These are phyloP conservation scores for Altica lythri DNA, from an alignment of 2,888 invertebrate species.

Conservation along the genomic window DNA sequence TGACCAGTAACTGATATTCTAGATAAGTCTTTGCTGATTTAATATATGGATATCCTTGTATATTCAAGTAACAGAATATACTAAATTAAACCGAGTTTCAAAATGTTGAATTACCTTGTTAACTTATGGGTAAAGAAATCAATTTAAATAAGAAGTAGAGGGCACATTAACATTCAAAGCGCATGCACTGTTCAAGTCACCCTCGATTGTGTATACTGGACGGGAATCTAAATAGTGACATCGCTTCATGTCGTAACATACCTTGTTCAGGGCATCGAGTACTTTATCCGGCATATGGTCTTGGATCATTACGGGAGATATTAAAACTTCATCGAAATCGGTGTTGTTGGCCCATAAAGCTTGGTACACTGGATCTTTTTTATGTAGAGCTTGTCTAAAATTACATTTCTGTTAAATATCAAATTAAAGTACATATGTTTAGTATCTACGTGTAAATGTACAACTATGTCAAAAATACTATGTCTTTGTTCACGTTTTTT, in stretches of 20 bases:
- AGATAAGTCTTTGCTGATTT: too few relatives aligned
- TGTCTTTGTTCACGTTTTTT: too few relatives aligned
- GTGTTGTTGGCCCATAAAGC: slow-evolving; percentile 84
- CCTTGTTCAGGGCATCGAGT: slow-evolving; percentile 82
- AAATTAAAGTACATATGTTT: not conserved
- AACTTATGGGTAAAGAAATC: too few relatives aligned
- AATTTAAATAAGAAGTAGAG: too few relatives aligned
- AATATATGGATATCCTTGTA: too few relatives aligned
- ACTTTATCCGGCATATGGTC: slow-evolving; percentile 92
- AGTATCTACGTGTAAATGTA: too few relatives aligned
- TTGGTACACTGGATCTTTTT: slow-evolving; percentile 81
- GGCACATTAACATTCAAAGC: slow-evolving; percentile 32
- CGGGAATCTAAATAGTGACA: slow-evolving; percentile 21
- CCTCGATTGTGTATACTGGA: slow-evolving; percentile 30
- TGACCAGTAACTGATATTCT: too few relatives aligned
- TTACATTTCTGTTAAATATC: not conserved
- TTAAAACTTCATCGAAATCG: slow-evolving; percentile 85
- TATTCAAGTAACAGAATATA: too few relatives aligned
- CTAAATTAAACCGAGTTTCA: not conserved
- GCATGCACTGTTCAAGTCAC: slow-evolving; percentile 38
- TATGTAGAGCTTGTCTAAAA: slow-evolving; percentile 68
- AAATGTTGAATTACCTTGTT: not conserved
- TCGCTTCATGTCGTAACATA: slow-evolving; percentile 54
- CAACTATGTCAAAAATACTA: too few relatives aligned
- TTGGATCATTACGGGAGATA: slow-evolving; percentile 87